Percentiles rank a stretch among this genome's conserved stretches.
These are phyloP conservation scores for Cheilosia soror DNA, from an alignment of 2,888 invertebrate species.

Conservation along the genomic window DNA sequence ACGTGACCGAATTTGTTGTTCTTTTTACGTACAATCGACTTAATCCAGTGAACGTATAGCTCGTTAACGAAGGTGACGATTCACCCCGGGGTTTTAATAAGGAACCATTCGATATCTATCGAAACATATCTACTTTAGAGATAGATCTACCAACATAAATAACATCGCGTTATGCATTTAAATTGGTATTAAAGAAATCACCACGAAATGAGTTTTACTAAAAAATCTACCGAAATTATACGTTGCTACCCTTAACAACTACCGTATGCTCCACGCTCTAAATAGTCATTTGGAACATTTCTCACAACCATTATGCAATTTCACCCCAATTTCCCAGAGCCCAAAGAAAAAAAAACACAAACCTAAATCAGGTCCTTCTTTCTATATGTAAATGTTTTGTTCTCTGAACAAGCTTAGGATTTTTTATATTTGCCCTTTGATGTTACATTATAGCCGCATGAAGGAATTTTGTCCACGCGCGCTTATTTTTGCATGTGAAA, in stretches of 20 bases:
- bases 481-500: conserved; percentile 2
- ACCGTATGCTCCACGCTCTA: background rate
- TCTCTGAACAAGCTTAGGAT: conserved; percentile 6
- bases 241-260: background rate
- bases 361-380: background rate
- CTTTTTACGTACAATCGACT: too few species aligned
- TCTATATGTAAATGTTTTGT: background rate
- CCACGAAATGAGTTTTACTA: background rate
- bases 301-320: conserved; percentile 18
- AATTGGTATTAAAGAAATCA: too few species aligned
- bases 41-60: too few species aligned
- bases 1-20: too few species aligned
- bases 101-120: too few species aligned
- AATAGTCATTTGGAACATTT: background rate
- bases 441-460: conserved; percentile 35
- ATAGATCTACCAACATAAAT: too few species aligned
- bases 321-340: conserved; percentile 24
- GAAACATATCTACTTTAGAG: too few species aligned
- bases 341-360: background rate
- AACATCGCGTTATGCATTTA: too few species aligned
- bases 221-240: background rate
- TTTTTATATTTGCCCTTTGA: conserved; percentile 42
- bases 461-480: conserved; percentile 35
- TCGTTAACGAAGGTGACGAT: too few species aligned
- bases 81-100: too few species aligned